A percentile compares a stretch with the other conserved stretches of the same genome.
Conservation (phyloP, 2,888 invertebrate species). For the Panzeria rudis region DNA sequence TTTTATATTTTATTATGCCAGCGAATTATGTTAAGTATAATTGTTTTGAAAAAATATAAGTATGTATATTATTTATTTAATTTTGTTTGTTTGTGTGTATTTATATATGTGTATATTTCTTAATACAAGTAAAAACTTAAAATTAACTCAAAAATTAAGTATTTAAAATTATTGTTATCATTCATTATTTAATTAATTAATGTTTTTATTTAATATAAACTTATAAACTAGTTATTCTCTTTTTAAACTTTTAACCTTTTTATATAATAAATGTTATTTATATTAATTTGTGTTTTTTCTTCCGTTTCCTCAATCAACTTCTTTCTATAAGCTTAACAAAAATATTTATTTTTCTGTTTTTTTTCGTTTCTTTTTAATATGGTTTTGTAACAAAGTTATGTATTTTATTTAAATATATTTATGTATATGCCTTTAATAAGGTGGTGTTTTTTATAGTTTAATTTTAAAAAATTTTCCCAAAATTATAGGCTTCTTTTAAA, state of each 20-base stretch:
- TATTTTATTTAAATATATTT: conserved; percentile 27
- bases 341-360: conserved; percentile 52
- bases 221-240: conserved; percentile 49
- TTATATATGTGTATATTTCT: conserved; percentile 1
- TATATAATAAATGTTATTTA: conserved; percentile 33
- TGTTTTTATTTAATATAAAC: conserved; percentile 44
- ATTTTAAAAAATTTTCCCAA: conserved; percentile 58
- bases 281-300: conserved; percentile 44
- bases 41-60: conserved; percentile 46
- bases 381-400: conserved; percentile 53
- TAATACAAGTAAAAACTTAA: conserved; percentile 69
- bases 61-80: conserved; percentile 30
- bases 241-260: conserved; percentile 9
- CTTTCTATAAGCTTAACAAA: conserved; percentile 71
- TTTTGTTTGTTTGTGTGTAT: conserved; percentile 33
- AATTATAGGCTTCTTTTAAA: conserved; percentile 57
- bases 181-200: conserved; percentile 48
- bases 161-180: conserved; percentile 60
- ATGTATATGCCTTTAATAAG: conserved; percentile 63
- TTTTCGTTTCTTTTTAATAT: conserved; percentile 43
- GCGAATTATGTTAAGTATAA: conserved; percentile 36
- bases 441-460: conserved; percentile 68
- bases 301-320: conserved; percentile 45
- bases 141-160: conserved; percentile 76
- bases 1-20: conserved; percentile 11